Conservation (phyloP, 1,140 invertebrate genomes). For the Bombus waltoni region DNA sequence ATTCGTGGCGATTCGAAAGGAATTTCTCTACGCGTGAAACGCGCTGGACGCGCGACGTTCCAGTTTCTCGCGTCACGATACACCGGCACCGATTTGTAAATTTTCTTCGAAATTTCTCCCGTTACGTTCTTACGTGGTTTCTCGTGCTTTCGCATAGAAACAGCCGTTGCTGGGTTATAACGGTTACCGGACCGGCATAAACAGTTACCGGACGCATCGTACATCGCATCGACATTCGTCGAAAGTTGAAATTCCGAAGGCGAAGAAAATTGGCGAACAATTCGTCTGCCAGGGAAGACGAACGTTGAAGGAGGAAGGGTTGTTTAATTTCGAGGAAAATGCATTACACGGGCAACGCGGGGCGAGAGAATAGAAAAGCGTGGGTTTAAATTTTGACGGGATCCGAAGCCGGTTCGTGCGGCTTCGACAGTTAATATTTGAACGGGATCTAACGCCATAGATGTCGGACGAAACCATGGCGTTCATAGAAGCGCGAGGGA, state of each 20-base stretch:
- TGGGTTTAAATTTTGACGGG: slow-evolving; percentile 45
- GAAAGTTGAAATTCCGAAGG: neutral
- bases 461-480: neutral
- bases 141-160: no score
- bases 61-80: accelerated
- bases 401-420: neutral
- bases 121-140: no score
- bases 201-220: no score
- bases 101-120: no score
- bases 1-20: neutral
- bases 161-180: no score
- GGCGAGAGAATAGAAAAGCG: neutral
- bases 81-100: neutral
- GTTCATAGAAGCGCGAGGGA: neutral
- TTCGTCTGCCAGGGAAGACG: no score
- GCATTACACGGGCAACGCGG: neutral
- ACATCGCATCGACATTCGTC: no score
- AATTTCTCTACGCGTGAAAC: neutral
- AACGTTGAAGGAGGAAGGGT: neutral
- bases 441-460: slow-evolving; percentile 6
- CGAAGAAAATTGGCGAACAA: neutral
- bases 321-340: neutral
- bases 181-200: no score
- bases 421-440: slow-evolving; percentile 44
- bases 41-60: neutral